Evolutionary conservation across 1,140 invertebrate species (phyloP).

Genomic region (Sitophilus oryzae): DNA sequence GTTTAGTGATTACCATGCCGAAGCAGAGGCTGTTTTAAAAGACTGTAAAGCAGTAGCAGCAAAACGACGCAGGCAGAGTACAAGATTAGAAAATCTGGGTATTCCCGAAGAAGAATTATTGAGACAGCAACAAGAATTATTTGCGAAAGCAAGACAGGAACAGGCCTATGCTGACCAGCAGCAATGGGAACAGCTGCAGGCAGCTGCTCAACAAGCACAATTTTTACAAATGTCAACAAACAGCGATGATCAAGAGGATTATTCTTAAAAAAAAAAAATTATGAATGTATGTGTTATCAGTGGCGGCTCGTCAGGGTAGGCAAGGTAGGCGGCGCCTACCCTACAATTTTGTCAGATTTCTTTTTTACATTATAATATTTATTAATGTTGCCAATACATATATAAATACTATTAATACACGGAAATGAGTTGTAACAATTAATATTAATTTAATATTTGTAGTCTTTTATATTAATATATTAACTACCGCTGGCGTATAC

Average conservation of each 20-base stretch:
- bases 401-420: too few relatives aligned
- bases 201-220: slow-evolving; percentile 48
- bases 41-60: slow-evolving; percentile 96
- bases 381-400: too few relatives aligned
- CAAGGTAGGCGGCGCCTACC: too few relatives aligned
- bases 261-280: slow-evolving; percentile 27
- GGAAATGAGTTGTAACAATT: too few relatives aligned
- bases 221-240: slow-evolving; percentile 42
- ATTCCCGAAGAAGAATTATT: slow-evolving; percentile 96
- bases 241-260: slow-evolving; percentile 52
- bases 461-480: too few relatives aligned
- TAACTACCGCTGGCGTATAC: too few relatives aligned
- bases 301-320: too few relatives aligned
- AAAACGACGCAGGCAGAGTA: slow-evolving; percentile 88
- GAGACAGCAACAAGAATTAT: slow-evolving; percentile 96
- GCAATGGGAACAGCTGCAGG: slow-evolving; percentile 82
- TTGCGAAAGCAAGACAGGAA: slow-evolving; percentile 90
- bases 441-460: too few relatives aligned
- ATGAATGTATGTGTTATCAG: too few relatives aligned
- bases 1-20: slow-evolving; percentile 87
- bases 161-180: slow-evolving; percentile 83
- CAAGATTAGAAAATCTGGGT: slow-evolving; percentile 89
- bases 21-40: slow-evolving; percentile 88
- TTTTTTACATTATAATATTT: too few relatives aligned
- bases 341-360: too few relatives aligned